Base-by-base conservation (phyloP, 2,113 vertebrate genomes). In the Hemicordylus capensis region DNA sequence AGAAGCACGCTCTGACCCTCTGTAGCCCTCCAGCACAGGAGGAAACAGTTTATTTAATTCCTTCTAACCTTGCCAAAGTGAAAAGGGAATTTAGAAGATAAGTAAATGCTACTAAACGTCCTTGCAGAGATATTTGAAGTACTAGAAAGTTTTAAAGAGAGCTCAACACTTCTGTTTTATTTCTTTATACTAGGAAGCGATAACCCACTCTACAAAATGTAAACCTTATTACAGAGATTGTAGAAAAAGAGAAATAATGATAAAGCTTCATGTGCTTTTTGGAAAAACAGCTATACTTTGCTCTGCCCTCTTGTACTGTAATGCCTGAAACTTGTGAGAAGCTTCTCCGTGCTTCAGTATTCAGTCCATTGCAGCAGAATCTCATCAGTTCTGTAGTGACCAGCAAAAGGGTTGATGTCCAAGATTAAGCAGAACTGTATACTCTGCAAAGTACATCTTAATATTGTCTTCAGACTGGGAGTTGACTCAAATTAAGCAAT, bases 401-500 rank as follows among this genome's bases (percentile, higher is more conserved):
- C 28, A 31, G 26, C 54, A 48, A 48, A 31, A 61, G n/a, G 1
- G 14, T 37, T 85, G 31, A 19, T 76, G 4, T 56, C 37, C 48
- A 39, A 12, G 44, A 77, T 48, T 48, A 58, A 20, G 70, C 44
- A 5, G 39, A 17, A 67, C 7, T 14, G 37, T 67, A 20, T 69
- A 39, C 3, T 79, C 42, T 72, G 42, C 46, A 59, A 66, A 72
- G 42, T 28, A 34, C 5, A 72, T 8, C 58, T 72, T 80, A 85
- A 72, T 48, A 85, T 39, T 79, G 54, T 20, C n/a, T 79, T 59
- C 56, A 79, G 48, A 26, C 20, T 70, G 74, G 42, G 56, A 78
- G 24, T 78, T 70, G 74, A 64, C 54, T 48, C 75, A 83, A 75
- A 34, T 58, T 28, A 79, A 85, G 76, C 76, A 85, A 73, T 80